A percentile compares a stretch with the other conserved stretches of the same genome.
phyloP scores from a whole-genome alignment of 64 coral and sea anemone species.

The Trachythela sp. region DNA sequence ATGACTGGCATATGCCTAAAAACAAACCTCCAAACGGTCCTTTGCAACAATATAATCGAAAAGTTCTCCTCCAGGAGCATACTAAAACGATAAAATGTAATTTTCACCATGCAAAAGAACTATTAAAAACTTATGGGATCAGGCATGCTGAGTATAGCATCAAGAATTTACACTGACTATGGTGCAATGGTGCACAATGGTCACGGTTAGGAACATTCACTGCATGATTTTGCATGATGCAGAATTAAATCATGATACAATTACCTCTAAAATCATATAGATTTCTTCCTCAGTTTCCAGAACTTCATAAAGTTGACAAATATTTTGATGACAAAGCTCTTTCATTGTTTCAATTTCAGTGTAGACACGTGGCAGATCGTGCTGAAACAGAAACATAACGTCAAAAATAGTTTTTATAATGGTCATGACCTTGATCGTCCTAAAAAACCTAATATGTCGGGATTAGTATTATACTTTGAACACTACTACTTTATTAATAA shows the following conservation, averaged over 20 bases:
- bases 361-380: constrained; percentile 83
- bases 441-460: too few relatives aligned
- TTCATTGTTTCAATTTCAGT: constrained; percentile 90
- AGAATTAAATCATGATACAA: too few relatives aligned
- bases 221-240: too few relatives aligned
- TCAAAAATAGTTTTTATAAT: neutral
- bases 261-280: constrained; percentile 90
- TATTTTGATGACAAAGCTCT: constrained; percentile 83
- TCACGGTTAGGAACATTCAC: too few relatives aligned
- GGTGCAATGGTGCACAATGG: too few relatives aligned
- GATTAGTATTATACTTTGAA: too few relatives aligned
- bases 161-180: too few relatives aligned
- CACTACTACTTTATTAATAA: too few relatives aligned
- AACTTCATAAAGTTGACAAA: constrained; percentile 86
- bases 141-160: too few relatives aligned
- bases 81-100: constrained; percentile 40
- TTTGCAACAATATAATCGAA: constrained; percentile 99
- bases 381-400: constrained; percentile 16
- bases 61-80: constrained; percentile 89
- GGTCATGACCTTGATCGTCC: too few relatives aligned
- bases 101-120: too few relatives aligned
- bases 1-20: neutral
- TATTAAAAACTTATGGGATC: neutral
- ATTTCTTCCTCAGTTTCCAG: constrained; percentile 90
- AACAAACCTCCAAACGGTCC: constrained; percentile 79